Evolutionary conservation across 2,888 invertebrate genomes (phyloP).

Genomic region (Norana najaformis): DNA sequence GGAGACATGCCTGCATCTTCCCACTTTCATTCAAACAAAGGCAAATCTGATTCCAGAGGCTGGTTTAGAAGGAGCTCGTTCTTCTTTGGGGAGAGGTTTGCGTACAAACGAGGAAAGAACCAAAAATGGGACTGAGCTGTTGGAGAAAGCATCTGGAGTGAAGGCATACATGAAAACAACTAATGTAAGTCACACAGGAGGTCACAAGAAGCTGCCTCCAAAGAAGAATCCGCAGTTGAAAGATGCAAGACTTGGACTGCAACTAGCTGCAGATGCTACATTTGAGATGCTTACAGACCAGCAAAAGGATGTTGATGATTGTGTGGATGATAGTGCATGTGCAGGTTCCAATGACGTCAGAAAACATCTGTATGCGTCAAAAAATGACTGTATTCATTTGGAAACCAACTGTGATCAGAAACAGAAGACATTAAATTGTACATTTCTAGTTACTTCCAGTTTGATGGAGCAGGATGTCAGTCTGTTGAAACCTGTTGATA

Average conservation of each 20-base stretch:
- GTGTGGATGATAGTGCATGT: background rate
- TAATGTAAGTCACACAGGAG: background rate
- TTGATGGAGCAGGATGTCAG: background rate
- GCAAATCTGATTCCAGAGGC: background rate
- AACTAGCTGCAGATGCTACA: background rate
- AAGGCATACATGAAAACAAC: background rate
- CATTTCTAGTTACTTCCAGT: background rate
- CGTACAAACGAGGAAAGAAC: background rate
- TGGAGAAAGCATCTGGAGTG: background rate
- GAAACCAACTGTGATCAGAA: background rate
- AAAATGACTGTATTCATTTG: background rate
- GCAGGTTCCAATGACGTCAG: background rate
- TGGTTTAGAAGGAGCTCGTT: background rate
- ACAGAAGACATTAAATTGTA: background rate
- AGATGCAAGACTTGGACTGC: too few species aligned
- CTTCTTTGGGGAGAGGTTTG: background rate
- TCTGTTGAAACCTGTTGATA: background rate
- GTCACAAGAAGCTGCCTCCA: background rate
- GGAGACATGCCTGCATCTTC: slow-evolving; percentile 3
- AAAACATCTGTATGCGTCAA: background rate
- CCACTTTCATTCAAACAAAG: background rate
- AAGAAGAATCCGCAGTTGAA: background rate
- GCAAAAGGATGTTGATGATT: background rate
- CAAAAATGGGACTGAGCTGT: background rate
- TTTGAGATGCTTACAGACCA: background rate